A percentile compares a stretch with the other conserved stretches of the same genome.
phyloP scores from a whole-genome alignment of 2,797 vertebrate species.

The Hyperoplus immaculatus region DNA sequence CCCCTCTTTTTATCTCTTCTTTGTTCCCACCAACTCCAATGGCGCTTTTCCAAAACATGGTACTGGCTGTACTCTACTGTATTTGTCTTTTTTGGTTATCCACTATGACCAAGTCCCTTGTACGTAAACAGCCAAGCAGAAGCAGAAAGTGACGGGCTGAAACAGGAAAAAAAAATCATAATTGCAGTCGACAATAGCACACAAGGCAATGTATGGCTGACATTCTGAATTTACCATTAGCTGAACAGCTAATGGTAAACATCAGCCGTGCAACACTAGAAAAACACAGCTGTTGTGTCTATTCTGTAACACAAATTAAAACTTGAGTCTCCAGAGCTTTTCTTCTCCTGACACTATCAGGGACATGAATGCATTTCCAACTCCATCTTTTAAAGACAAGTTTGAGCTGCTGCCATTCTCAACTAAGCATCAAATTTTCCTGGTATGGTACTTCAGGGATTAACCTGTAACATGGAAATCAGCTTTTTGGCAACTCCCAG shows the following conservation, averaged over 20 bases:
- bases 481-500: conserved; percentile 62
- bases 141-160: too few species aligned
- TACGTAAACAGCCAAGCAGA: too few species aligned
- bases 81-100: too few species aligned
- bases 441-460: conserved; percentile 47
- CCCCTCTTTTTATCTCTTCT: too few species aligned
- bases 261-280: not conserved
- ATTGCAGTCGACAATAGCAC: conserved; percentile 22
- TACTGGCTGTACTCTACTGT: too few species aligned
- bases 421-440: conserved; percentile 60
- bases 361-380: conserved; percentile 36
- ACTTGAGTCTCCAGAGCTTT: not conserved
- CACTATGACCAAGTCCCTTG: too few species aligned
- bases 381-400: conserved; percentile 39
- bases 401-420: conserved; percentile 46
- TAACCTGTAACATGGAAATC: conserved; percentile 65
- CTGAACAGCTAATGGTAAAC: conserved; percentile 37
- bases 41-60: too few species aligned
- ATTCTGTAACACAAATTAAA: conserved; percentile 20
- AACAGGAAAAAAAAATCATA: not conserved
- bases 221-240: too few species aligned
- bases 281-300: conserved; percentile 4
- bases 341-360: conserved; percentile 21
- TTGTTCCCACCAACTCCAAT: too few species aligned
- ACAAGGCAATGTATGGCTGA: conserved; percentile 8